Evolutionary conservation across 2,888 invertebrate genomes (phyloP).

Genomic region (Rhamphomyia laevipes): DNA sequence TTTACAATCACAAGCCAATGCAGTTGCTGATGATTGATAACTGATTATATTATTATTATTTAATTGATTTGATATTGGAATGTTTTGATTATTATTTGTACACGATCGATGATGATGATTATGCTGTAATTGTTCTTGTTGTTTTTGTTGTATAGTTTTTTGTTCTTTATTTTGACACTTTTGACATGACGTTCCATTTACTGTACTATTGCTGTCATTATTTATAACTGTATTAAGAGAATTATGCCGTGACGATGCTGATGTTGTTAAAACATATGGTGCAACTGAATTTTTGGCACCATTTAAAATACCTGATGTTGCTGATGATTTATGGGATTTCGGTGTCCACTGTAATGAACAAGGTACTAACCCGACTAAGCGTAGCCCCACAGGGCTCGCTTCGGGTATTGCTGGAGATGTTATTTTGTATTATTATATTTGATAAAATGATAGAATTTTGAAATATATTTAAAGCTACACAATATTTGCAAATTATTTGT

Average conservation of each 20-base stretch:
- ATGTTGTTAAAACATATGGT: slow-evolving; percentile 23
- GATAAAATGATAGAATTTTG: background rate
- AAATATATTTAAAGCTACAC: background rate
- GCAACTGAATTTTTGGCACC: slow-evolving; percentile 20
- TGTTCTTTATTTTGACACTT: slow-evolving; percentile 12
- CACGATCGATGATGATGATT: background rate
- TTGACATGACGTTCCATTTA: slow-evolving; percentile 14
- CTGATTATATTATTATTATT: background rate
- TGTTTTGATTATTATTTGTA: background rate
- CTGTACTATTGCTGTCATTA: slow-evolving; percentile 1
- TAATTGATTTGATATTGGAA: background rate
- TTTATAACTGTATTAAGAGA: background rate
- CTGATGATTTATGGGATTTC: slow-evolving; percentile 26
- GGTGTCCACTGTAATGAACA: slow-evolving; percentile 27
- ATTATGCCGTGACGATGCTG: slow-evolving; percentile 5
- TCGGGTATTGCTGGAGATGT: slow-evolving; percentile 23
- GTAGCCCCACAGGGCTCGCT: slow-evolving; percentile 29
- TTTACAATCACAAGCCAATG: background rate
- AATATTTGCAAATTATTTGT: background rate
- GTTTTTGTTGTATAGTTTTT: slow-evolving; percentile 8
- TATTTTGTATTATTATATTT: slow-evolving; percentile 22
- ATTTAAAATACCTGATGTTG: slow-evolving; percentile 9
- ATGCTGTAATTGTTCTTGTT: slow-evolving; percentile 10
- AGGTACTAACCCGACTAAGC: slow-evolving; percentile 32
- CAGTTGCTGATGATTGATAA: background rate